phyloP scores from a whole-genome alignment of 2,797 vertebrate genomes.

The Anas bernieri region DNA sequence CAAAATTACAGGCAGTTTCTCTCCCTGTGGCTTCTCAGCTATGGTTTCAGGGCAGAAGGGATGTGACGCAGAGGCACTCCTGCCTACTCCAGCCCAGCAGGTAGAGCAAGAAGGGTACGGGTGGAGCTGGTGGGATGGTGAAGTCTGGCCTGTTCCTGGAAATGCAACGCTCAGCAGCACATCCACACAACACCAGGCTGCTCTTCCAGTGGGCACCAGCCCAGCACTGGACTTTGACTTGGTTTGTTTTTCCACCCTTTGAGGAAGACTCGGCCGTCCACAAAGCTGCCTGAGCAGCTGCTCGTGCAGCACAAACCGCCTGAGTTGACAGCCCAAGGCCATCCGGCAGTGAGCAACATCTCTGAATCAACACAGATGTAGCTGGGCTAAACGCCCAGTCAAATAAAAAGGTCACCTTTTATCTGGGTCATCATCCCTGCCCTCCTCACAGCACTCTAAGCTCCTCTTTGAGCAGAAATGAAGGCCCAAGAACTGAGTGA shows the following conservation, averaged over 20 bases:
- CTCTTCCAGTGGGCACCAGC: background rate
- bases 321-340: background rate
- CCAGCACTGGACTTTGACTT: background rate
- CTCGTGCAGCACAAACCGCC: background rate
- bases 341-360: accelerated
- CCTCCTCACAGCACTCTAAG: background rate
- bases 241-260: background rate
- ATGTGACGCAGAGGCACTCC: background rate
- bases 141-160: background rate
- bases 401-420: background rate
- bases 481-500: background rate
- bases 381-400: background rate
- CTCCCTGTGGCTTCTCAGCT: background rate
- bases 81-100: background rate
- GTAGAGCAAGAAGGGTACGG: background rate
- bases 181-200: accelerated
- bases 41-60: background rate
- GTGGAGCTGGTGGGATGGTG: background rate
- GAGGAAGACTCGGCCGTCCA: background rate
- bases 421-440: background rate
- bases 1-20: background rate
- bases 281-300: background rate
- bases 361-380: background rate
- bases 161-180: background rate
- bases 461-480: background rate